phyloP scores from a whole-genome alignment of 1,140 invertebrate species.

The Pseudomyrmex pallidus region DNA sequence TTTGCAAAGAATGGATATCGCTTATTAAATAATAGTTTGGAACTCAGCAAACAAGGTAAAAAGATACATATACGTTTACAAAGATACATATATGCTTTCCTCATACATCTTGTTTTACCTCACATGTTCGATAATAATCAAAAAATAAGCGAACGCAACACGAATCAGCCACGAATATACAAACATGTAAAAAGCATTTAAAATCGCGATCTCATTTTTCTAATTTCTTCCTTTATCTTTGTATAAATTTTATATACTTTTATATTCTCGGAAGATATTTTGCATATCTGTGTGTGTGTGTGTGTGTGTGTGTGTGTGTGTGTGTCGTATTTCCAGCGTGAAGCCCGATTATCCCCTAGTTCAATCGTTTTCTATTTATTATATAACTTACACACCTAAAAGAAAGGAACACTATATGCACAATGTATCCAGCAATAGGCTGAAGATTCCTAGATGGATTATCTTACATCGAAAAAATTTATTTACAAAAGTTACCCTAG shows the following conservation, averaged over 20 bases:
- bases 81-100: not conserved
- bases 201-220: not conserved
- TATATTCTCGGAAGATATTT: slow-evolving; percentile 64
- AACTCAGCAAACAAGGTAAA: not conserved
- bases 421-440: slow-evolving; percentile 78
- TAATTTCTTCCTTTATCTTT: not conserved
- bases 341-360: slow-evolving; percentile 72
- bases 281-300: not conserved
- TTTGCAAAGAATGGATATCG: not conserved
- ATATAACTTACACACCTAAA: slow-evolving; percentile 68
- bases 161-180: too few species aligned
- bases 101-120: not conserved
- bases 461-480: slow-evolving; percentile 76
- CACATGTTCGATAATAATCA: too few species aligned
- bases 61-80: not conserved
- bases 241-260: not conserved
- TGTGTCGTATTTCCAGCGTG: slow-evolving; percentile 68
- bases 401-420: slow-evolving; percentile 77
- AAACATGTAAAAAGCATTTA: not conserved
- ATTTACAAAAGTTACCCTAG: slow-evolving; percentile 77
- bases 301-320: not conserved
- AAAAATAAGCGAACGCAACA: too few species aligned
- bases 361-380: slow-evolving; percentile 63
- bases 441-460: slow-evolving; percentile 73
- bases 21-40: slow-evolving; percentile 19